phyloP scores from a whole-genome alignment of 2,888 invertebrate species.

The Ophonus ardosiacus region DNA sequence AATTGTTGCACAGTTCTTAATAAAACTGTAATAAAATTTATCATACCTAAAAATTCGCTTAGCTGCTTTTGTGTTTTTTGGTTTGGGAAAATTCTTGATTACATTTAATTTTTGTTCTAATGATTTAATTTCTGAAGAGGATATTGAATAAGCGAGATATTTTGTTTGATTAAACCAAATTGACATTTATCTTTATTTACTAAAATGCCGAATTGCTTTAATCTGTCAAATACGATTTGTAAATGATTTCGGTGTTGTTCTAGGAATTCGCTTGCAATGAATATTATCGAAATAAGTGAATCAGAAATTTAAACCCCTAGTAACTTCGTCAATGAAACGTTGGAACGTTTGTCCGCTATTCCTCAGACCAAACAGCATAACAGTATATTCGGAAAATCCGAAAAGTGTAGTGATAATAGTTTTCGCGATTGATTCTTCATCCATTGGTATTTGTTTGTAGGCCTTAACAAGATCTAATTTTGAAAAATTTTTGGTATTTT shows the following conservation, averaged over 20 bases:
- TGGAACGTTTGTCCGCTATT: conserved; percentile 40
- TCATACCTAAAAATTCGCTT: no score
- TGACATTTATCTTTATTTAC: conserved; percentile 67
- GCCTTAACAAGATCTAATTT: conserved; percentile 13
- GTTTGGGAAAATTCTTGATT: conserved; percentile 62
- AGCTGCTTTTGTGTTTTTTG: conserved; percentile 61
- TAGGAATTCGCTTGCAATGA: conserved; percentile 65
- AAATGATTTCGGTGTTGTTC: conserved; percentile 65
- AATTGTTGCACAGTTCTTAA: conserved; percentile 61
- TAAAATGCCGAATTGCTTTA: conserved; percentile 64
- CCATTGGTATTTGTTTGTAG: conserved; percentile 26
- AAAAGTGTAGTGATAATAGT: no score
- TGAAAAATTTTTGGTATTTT: no score
- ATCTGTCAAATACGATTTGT: conserved; percentile 63
- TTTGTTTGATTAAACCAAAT: conserved; percentile 64
- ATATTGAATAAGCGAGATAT: conserved; percentile 66
- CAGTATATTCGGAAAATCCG: conserved; percentile 5
- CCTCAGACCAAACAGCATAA: conserved; percentile 23
- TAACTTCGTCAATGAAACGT: conserved; percentile 13
- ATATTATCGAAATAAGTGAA: conserved; percentile 67
- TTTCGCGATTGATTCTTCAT: not conserved
- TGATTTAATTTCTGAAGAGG: conserved; percentile 65
- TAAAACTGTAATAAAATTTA: conserved; percentile 63
- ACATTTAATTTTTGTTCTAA: conserved; percentile 65
- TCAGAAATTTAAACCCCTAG: conserved; percentile 28